Conservation (phyloP, 2,888 invertebrate genomes). For the Spilarctia lutea region DNA sequence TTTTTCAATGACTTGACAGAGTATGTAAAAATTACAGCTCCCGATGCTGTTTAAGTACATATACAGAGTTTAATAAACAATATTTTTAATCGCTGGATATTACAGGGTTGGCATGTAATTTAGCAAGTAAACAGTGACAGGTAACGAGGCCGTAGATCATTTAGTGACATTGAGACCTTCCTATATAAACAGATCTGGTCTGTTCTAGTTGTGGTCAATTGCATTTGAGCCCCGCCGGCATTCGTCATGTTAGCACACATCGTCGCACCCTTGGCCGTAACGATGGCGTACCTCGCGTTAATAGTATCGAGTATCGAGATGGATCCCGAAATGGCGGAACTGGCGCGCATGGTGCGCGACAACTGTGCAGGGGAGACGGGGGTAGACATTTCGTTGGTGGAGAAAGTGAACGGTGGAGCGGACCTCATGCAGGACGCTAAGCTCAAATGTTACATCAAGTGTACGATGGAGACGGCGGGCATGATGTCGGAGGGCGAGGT, state of each 20-base stretch:
- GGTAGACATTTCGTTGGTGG: conserved; percentile 67
- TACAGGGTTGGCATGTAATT: conserved; percentile 57
- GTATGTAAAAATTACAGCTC: conserved; percentile 43
- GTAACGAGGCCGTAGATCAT: conserved; percentile 38
- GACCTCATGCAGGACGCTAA: conserved; percentile 66
- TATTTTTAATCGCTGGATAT: conserved; percentile 60
- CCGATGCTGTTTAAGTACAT: conserved; percentile 17
- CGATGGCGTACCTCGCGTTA: conserved; percentile 18
- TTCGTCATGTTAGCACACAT: conserved; percentile 11
- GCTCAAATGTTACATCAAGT: conserved; percentile 80
- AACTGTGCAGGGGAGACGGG: conserved; percentile 72
- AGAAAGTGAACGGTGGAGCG: conserved; percentile 70
- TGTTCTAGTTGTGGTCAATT: conserved; percentile 11
- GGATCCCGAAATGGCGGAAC: conserved; percentile 78
- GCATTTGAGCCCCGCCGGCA: conserved; percentile 9
- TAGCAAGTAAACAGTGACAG: conserved; percentile 35
- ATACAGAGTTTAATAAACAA: conserved; percentile 49
- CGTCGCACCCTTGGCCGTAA: conserved; percentile 26
- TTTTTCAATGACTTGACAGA: conserved; percentile 59
- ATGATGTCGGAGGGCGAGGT: conserved; percentile 75
- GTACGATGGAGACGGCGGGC: conserved; percentile 80
- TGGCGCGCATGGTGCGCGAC: conserved; percentile 75
- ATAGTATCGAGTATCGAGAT: conserved; percentile 43
- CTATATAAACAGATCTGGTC: conserved; percentile 52
- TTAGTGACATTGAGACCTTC: conserved; percentile 52